A percentile compares a stretch with the other conserved stretches of the same genome.
These are phyloP conservation scores for Thalassophryne amazonica DNA, from an alignment of 2,797 vertebrate species.

Conservation along the genomic window DNA sequence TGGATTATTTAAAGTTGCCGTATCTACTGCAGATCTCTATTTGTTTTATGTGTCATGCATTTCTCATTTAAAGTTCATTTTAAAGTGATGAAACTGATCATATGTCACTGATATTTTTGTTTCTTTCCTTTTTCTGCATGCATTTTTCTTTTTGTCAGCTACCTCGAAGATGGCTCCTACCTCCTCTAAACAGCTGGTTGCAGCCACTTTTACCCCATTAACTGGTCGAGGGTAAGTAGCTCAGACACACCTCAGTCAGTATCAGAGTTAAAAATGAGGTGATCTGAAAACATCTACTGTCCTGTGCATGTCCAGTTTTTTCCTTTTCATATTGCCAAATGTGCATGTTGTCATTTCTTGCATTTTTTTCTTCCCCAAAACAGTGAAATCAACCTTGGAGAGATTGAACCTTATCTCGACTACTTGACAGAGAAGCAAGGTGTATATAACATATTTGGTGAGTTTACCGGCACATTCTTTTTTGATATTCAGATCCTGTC, in stretches of 20 bases:
- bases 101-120: not conserved
- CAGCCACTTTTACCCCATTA: slow-evolving; percentile 91
- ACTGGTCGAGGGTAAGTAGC: slow-evolving; percentile 81
- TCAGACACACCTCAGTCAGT: not conserved
- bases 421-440: slow-evolving; percentile 85
- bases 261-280: not conserved
- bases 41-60: no score
- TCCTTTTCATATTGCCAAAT: not conserved
- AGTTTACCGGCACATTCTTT: slow-evolving; percentile 57
- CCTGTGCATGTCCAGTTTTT: not conserved
- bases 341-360: not conserved
- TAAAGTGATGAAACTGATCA: no score
- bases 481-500: not conserved
- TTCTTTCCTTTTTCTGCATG: not conserved
- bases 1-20: no score
- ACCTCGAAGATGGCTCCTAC: slow-evolving; percentile 47
- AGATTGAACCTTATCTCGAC: slow-evolving; percentile 87
- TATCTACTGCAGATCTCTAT: no score
- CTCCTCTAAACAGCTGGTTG: slow-evolving; percentile 75
- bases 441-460: slow-evolving; percentile 89
- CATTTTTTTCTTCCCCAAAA: slow-evolving; percentile 45
- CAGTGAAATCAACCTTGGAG: slow-evolving; percentile 85
- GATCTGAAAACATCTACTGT: not conserved
- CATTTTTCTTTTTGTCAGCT: not conserved
- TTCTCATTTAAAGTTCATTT: no score